Evolutionary conservation across 2,113 vertebrate species (phyloP).

Genomic region (Anseranas semipalmata): DNA sequence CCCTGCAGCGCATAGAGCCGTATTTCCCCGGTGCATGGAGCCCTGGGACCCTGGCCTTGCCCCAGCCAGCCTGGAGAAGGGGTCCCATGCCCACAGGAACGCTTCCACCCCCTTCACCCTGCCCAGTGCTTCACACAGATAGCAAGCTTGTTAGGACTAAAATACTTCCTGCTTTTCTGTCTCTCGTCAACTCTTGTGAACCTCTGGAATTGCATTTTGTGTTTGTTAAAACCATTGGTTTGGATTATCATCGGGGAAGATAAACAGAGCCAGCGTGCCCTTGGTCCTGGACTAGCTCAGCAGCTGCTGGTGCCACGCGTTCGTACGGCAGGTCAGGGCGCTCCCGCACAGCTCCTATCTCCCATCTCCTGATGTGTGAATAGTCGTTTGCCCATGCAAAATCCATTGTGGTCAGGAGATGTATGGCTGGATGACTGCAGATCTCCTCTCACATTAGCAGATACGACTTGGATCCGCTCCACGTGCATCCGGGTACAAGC

Average conservation of each 20-base stretch:
- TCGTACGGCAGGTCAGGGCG: not conserved
- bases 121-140: not conserved
- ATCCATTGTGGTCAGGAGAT: not conserved
- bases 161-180: not conserved
- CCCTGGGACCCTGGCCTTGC: not conserved
- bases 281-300: not conserved
- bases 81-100: too few species aligned
- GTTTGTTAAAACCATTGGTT: not conserved
- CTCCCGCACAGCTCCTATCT: not conserved
- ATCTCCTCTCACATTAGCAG: not conserved
- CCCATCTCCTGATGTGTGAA: fast-evolving
- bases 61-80: not conserved
- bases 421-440: fast-evolving
- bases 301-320: not conserved
- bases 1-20: fast-evolving
- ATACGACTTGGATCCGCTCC: not conserved
- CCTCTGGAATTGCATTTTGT: not conserved
- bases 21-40: not conserved
- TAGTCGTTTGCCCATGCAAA: not conserved
- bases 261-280: not conserved
- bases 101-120: not conserved
- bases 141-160: not conserved
- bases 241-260: not conserved
- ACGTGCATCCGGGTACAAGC: not conserved
- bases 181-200: not conserved